Conservation (phyloP, 2,888 invertebrate species). For the Ichneumoninae sp. region DNA sequence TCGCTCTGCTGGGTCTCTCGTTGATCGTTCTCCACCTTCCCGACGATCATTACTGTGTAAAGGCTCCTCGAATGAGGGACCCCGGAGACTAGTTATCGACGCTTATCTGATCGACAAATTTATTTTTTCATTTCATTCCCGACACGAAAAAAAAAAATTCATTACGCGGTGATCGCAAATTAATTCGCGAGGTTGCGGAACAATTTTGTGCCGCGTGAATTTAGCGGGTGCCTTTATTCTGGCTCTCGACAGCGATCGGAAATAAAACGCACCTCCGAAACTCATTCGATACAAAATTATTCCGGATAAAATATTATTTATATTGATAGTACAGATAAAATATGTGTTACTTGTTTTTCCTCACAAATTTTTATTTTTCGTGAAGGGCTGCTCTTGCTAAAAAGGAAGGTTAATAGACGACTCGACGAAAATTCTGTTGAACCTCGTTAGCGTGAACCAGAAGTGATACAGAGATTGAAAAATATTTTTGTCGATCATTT, state of each 20-base stretch:
- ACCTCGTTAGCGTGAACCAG: neutral
- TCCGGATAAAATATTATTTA: neutral
- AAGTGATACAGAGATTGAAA: neutral
- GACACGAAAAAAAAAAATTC: neutral
- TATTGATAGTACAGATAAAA: neutral
- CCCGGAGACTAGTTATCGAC: neutral
- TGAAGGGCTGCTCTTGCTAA: neutral
- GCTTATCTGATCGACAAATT: neutral
- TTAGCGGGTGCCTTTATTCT: too few relatives aligned
- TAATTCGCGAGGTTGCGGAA: too few relatives aligned
- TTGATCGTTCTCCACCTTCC: constrained; percentile 5
- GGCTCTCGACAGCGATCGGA: neutral
- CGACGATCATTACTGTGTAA: neutral
- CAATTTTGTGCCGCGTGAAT: too few relatives aligned
- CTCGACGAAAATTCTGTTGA: neutral
- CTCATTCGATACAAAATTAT: neutral
- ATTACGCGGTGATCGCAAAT: neutral
- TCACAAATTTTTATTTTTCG: neutral
- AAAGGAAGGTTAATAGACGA: neutral
- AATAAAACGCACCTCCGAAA: neutral
- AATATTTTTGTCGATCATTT: neutral
- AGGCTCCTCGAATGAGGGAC: neutral
- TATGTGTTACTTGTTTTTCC: neutral
- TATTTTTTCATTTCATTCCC: neutral
- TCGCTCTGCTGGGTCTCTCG: constrained; percentile 11